Base-by-base conservation (phyloP, 2,888 invertebrate genomes). In the Cheilosia scutellata region DNA sequence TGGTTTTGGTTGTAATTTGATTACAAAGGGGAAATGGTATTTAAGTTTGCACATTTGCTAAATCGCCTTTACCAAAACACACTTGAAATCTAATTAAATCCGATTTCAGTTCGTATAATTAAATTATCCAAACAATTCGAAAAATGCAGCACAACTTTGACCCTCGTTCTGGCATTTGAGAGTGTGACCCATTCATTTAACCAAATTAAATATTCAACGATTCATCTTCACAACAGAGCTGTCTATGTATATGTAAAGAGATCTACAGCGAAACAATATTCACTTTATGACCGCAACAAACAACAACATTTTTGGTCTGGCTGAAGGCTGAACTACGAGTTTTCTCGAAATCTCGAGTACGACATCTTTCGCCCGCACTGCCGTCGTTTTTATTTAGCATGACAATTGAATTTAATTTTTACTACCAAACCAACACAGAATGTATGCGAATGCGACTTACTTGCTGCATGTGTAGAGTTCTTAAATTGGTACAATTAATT, bases 371-470 rank as follows among this genome's bases (percentile, higher is more conserved):
- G 4, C 4, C 16, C 13, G 9, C 27, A 27, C 37, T 37, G 49
- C n/a, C 58, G 20, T 5, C 55, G 20, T 20, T 75, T 40, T 5
- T 47, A 31, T 55, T 55, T 49, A 47, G 57, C 58, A 66, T 60
- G 53, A 60, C 76, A 76, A 76, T 76, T 76, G 76, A 76, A 68
- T 76, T 60, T 68, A 76, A 76, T 76, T 76, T 47, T 76, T 76
- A 68, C 51, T 76, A 76, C 76, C 76, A 76, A 76, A 76, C 76
- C 76, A 76, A 76, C 65, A 57, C 75, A 57, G 49, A 40, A 20
- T 37, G 57, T 53, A 25, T 40, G 44, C 37, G 58, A 2, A 25
- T 40, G 44, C 37, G 58, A 2, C 20, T 20, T 20, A 20, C 20
- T 20, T 20, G 20, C 11, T 51, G 51, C 47, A 49, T 55, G 49